phyloP scores from a whole-genome alignment of 2,797 vertebrate genomes.

The Pitangus sulphuratus region DNA sequence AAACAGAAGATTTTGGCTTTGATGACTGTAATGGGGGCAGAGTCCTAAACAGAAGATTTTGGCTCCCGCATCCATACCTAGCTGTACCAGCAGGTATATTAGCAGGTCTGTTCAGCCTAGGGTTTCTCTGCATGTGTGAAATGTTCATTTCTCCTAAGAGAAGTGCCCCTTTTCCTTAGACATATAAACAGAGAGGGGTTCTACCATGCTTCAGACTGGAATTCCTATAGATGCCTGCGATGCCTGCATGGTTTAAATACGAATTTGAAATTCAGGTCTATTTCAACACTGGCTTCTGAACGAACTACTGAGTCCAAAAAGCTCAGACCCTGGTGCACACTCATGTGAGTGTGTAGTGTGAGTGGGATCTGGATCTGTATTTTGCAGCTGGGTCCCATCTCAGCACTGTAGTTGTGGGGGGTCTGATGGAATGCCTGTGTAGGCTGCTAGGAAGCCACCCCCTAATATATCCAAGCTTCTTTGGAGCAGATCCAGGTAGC shows the following conservation, averaged over 20 bases:
- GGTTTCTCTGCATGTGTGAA: background rate
- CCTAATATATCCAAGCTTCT: background rate
- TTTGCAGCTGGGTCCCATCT: background rate
- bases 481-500: background rate
- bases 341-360: background rate
- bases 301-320: background rate
- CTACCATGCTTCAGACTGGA: accelerated
- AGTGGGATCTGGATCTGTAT: background rate
- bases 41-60: background rate
- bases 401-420: background rate
- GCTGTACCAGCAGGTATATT: background rate
- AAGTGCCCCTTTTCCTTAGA: background rate
- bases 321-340: background rate
- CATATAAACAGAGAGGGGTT: background rate
- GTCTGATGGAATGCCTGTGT: background rate
- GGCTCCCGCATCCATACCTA: background rate
- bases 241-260: background rate
- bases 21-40: background rate
- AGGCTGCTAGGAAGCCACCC: background rate
- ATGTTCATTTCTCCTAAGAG: background rate
- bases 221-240: background rate
- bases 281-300: background rate
- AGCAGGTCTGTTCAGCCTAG: background rate
- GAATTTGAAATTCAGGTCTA: background rate
- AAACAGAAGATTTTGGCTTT: background rate